These are phyloP conservation scores for Tridacna gigas DNA, from an alignment of 2,888 invertebrate species.

Conservation along the genomic window DNA sequence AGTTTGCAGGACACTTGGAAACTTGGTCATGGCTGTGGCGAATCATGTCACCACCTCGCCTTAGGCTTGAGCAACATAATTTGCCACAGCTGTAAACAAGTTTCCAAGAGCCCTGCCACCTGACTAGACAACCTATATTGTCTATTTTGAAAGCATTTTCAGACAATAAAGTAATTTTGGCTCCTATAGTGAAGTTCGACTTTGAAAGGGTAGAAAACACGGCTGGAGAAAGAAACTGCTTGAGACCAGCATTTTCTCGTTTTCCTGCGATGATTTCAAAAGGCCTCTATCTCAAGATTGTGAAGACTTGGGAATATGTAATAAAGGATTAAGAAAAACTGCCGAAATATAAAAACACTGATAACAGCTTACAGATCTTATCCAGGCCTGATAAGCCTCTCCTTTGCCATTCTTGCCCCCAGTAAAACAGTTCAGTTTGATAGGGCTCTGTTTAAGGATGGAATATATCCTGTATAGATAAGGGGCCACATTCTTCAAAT, in stretches of 20 bases:
- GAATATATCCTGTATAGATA: conserved; percentile 76
- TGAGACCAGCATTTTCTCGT: neutral
- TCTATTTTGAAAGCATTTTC: no score
- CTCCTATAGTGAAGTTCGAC: no score
- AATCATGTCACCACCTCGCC: no score
- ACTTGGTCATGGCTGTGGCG: no score
- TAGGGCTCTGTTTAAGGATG: conserved; percentile 75
- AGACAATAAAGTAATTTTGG: no score
- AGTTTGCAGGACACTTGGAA: no score
- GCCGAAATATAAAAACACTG: neutral
- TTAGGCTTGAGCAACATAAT: no score
- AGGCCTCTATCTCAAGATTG: neutral
- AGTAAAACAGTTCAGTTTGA: conserved; percentile 74
- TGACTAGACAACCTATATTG: no score
- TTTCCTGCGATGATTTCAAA: neutral
- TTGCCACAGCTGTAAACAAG: no score
- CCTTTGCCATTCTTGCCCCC: conserved; percentile 67
- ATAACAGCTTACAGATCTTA: conserved; percentile 65
- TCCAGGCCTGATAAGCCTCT: conserved; percentile 71
- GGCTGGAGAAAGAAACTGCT: neutral
- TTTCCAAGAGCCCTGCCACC: no score
- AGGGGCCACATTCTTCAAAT: conserved; percentile 70
- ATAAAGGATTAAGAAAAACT: neutral
- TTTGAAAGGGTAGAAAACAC: neutral
- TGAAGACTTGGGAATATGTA: neutral